Percentiles rank a stretch among this genome's conserved stretches.
Conservation (phyloP, 2,888 invertebrate genomes). For the Drosophila helvetica region DNA sequence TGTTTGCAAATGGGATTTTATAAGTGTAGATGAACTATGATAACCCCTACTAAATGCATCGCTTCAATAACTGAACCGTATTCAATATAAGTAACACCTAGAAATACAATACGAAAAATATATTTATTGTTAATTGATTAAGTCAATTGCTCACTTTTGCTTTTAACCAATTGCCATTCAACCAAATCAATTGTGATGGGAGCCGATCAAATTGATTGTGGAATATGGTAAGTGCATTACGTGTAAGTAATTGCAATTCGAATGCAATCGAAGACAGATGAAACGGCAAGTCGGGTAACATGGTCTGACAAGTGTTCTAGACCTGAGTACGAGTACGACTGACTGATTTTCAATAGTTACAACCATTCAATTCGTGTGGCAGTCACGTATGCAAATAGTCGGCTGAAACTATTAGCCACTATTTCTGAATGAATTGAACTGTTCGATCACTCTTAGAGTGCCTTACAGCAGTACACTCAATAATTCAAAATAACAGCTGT, state of each 20-base stretch:
- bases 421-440: slow-evolving; percentile 31
- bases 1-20: neutral
- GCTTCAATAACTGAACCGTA: no score
- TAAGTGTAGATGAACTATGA: no score
- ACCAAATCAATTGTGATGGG: slow-evolving; percentile 9
- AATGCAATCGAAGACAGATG: slow-evolving; percentile 9
- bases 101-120: neutral
- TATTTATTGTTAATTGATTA: neutral
- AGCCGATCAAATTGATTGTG: slow-evolving; percentile 17
- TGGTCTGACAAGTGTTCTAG: slow-evolving; percentile 17
- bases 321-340: slow-evolving; percentile 2
- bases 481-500: no score
- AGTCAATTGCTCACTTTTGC: neutral
- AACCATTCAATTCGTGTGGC: slow-evolving; percentile 22
- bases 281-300: slow-evolving; percentile 14
- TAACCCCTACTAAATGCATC: no score
- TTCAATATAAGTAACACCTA: no score
- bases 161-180: slow-evolving; percentile 1
- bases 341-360: slow-evolving; percentile 19
- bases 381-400: slow-evolving; percentile 37
- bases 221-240: slow-evolving; percentile 10
- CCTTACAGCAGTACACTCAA: no score
- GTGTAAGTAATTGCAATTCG: slow-evolving; percentile 6
- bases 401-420: slow-evolving; percentile 7
- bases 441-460: neutral